phyloP scores from a whole-genome alignment of 2,797 vertebrate species.

The Myoxocephalus aenaeus region DNA sequence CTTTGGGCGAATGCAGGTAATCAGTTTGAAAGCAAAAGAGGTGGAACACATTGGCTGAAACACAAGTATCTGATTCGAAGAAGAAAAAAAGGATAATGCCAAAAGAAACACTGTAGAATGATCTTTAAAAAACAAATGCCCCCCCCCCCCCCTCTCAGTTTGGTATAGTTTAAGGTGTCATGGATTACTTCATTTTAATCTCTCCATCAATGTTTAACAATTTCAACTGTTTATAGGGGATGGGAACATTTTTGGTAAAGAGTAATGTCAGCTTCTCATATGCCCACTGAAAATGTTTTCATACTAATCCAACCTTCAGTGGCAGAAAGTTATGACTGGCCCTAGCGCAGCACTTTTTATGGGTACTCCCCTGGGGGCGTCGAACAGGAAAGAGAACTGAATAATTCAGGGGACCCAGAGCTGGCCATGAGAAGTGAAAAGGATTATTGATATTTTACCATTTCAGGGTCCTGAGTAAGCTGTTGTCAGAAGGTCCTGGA shows the following conservation, averaged over 20 bases:
- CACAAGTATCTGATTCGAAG: too few species aligned
- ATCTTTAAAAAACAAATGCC: too few species aligned
- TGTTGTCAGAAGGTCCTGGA: conserved; percentile 22
- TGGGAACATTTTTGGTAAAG: neutral
- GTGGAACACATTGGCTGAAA: too few species aligned
- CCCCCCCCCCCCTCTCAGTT: neutral
- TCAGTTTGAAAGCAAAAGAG: too few species aligned
- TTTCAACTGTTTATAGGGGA: neutral
- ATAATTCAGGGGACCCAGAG: conserved; percentile 39
- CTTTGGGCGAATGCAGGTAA: too few species aligned
- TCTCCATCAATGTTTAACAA: neutral
- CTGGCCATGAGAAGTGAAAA: conserved; percentile 19
- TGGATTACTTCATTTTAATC: neutral
- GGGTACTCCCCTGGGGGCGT: conserved; percentile 1
- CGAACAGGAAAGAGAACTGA: conserved; percentile 30
- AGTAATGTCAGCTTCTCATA: conserved; percentile 5
- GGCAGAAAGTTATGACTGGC: conserved; percentile 25
- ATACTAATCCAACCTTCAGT: conserved; percentile 29
- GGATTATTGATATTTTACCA: conserved; percentile 39
- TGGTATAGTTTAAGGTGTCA: conserved; percentile 2
- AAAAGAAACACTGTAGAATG: too few species aligned
- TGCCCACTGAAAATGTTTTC: conserved; percentile 31
- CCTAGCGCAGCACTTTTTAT: conserved; percentile 35
- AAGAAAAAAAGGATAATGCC: too few species aligned
- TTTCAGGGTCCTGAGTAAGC: conserved; percentile 10